A percentile compares a stretch with the other conserved stretches of the same genome.
Evolutionary conservation across 64 coral and sea anemone species (phyloP).

Genomic region (Montipora sp.): DNA sequence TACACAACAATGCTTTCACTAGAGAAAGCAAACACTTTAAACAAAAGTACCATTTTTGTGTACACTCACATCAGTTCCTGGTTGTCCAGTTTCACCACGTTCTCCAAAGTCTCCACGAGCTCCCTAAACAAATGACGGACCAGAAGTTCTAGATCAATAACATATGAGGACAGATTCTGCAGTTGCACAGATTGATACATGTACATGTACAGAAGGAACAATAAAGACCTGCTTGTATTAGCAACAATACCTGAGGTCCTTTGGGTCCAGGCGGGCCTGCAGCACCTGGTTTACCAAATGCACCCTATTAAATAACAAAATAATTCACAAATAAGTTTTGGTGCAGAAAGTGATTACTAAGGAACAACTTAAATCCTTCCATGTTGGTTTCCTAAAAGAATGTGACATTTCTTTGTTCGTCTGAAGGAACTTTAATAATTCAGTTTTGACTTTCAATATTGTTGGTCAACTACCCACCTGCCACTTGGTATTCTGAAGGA

Average conservation of each 20-base stretch:
- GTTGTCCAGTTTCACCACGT: slow-evolving; percentile 45
- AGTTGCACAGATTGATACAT: neutral
- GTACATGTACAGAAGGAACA: neutral
- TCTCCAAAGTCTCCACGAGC: slow-evolving; percentile 63
- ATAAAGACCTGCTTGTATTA: neutral
- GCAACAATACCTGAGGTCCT: slow-evolving; percentile 35
- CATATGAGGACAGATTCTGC: neutral
- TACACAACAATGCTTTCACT: too few species aligned
- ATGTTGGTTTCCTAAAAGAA: too few species aligned
- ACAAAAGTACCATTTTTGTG: neutral
- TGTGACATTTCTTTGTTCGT: too few species aligned
- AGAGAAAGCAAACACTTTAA: too few species aligned
- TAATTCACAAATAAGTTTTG: neutral
- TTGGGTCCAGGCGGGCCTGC: slow-evolving; percentile 1
- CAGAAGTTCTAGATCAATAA: neutral
- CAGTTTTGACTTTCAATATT: too few species aligned
- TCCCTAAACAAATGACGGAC: slow-evolving; percentile 4
- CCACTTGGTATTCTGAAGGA: too few species aligned
- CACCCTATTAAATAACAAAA: neutral
- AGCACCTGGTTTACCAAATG: slow-evolving; percentile 45
- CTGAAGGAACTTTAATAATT: too few species aligned
- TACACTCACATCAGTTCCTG: slow-evolving; percentile 65
- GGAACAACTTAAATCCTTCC: too few species aligned
- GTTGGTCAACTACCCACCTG: too few species aligned
- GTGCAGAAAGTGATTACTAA: neutral